Conservation (phyloP, 1,140 invertebrate species). For the Drosophila oshimai region DNA sequence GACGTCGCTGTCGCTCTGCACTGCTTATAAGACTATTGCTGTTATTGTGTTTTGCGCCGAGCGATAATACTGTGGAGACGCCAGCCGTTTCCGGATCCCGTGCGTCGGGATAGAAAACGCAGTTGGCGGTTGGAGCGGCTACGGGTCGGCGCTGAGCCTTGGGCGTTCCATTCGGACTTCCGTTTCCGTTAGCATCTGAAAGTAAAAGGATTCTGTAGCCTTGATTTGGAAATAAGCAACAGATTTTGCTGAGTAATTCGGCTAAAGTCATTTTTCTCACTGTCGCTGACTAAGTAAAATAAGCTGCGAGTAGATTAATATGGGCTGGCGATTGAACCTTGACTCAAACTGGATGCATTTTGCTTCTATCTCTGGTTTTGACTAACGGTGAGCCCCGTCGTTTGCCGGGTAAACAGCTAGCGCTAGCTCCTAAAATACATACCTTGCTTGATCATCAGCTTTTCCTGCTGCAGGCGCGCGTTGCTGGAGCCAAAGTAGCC, state of each 20-base stretch:
- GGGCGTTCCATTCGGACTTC: conserved; percentile 39
- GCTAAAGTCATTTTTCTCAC: conserved; percentile 16
- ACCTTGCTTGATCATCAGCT: conserved; percentile 23
- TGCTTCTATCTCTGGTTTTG: not conserved
- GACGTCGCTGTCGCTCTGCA: conserved; percentile 12
- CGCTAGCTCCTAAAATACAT: not conserved
- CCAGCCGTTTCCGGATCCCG: not conserved
- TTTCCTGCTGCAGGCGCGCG: conserved; percentile 38
- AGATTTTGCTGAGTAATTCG: conserved; percentile 26
- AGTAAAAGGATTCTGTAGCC: conserved; percentile 38
- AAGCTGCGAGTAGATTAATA: conserved; percentile 2
- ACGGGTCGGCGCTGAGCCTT: conserved; percentile 4
- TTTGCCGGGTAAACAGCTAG: conserved; percentile 19
- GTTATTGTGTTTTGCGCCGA: conserved; percentile 12
- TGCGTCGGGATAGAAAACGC: conserved; percentile 35
- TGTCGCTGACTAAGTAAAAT: not conserved
- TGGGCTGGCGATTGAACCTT: not conserved
- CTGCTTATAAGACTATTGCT: not conserved
- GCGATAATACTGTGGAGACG: conserved; percentile 44
- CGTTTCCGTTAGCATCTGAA: conserved; percentile 55
- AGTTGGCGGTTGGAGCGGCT: not conserved
- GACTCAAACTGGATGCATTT: no score
- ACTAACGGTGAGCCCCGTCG: conserved; percentile 12
- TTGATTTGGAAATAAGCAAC: conserved; percentile 33
- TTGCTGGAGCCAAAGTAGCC: conserved; percentile 67